phyloP scores from a whole-genome alignment of 2,888 invertebrate species.

The Iselma pallidipennis region DNA sequence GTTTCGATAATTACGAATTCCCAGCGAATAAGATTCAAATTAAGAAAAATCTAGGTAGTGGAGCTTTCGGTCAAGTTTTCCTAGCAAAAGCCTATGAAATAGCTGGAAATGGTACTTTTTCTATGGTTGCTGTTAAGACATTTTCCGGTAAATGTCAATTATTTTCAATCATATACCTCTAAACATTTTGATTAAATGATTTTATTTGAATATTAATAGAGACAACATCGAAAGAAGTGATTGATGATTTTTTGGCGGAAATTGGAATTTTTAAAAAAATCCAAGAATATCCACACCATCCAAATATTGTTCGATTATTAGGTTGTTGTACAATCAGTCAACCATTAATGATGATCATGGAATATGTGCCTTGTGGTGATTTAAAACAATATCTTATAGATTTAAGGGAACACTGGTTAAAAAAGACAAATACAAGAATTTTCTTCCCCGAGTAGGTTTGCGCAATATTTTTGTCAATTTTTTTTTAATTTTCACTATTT shows the following conservation, averaged over 20 bases:
- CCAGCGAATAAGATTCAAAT: slow-evolving; percentile 41
- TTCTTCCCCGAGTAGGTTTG: slow-evolving; percentile 42
- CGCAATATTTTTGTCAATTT: background rate
- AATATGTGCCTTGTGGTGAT: slow-evolving; percentile 79
- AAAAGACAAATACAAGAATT: slow-evolving; percentile 16
- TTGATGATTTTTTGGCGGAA: slow-evolving; percentile 74
- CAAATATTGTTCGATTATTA: slow-evolving; percentile 73
- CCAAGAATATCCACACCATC: slow-evolving; percentile 67
- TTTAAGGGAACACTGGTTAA: slow-evolving; percentile 52
- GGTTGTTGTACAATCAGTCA: slow-evolving; percentile 73
- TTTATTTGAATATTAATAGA: background rate
- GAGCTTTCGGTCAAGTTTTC: slow-evolving; percentile 77
- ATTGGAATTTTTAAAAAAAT: slow-evolving; percentile 78
- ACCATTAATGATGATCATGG: slow-evolving; percentile 76
- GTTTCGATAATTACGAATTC: slow-evolving; percentile 44
- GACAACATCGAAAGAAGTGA: slow-evolving; percentile 58
- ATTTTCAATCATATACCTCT: too few species aligned
- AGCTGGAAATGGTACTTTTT: slow-evolving; percentile 56
- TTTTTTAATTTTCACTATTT: slow-evolving; percentile 1
- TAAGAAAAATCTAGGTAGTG: slow-evolving; percentile 65
- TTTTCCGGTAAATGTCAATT: slow-evolving; percentile 54
- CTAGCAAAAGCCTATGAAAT: slow-evolving; percentile 64
- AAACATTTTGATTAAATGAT: background rate
- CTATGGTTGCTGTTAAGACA: slow-evolving; percentile 74
- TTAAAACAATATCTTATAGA: slow-evolving; percentile 66